A percentile compares a stretch with the other conserved stretches of the same genome.
phyloP scores from a whole-genome alignment of 2,113 vertebrate genomes.

The Ramphastos sulfuratus region DNA sequence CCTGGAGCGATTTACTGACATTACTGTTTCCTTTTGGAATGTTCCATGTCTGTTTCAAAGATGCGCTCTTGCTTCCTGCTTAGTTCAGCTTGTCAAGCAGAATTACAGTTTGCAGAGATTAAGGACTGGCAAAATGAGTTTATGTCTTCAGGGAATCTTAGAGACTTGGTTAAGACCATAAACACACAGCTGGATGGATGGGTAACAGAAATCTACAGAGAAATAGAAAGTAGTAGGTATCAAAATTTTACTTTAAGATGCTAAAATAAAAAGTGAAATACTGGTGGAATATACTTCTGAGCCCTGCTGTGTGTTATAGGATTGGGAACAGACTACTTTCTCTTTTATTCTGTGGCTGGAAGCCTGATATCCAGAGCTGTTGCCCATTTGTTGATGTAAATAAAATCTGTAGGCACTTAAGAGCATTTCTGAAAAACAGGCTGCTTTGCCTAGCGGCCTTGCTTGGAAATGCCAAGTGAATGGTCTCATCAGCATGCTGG shows the following conservation, averaged over 20 bases:
- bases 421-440: neutral
- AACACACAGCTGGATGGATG: neutral
- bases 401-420: neutral
- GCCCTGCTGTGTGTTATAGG: neutral
- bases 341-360: neutral
- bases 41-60: constrained; percentile 7
- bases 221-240: neutral
- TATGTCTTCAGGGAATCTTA: neutral
- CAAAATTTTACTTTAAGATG: neutral
- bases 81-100: neutral
- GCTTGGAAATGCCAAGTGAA: neutral
- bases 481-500: neutral
- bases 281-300: neutral
- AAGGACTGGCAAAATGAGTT: constrained; percentile 18
- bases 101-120: constrained; percentile 34
- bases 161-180: neutral
- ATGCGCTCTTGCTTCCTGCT: neutral
- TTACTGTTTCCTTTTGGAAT: constrained; percentile 34
- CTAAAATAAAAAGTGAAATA: neutral
- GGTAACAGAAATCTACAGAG: neutral
- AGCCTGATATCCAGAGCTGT: neutral
- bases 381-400: neutral
- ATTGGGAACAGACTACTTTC: neutral
- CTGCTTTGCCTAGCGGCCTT: neutral
- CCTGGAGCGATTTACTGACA: constrained; percentile 5